Base-by-base conservation (phyloP, 2,888 invertebrate species). In the Vandiemenella viatica region DNA sequence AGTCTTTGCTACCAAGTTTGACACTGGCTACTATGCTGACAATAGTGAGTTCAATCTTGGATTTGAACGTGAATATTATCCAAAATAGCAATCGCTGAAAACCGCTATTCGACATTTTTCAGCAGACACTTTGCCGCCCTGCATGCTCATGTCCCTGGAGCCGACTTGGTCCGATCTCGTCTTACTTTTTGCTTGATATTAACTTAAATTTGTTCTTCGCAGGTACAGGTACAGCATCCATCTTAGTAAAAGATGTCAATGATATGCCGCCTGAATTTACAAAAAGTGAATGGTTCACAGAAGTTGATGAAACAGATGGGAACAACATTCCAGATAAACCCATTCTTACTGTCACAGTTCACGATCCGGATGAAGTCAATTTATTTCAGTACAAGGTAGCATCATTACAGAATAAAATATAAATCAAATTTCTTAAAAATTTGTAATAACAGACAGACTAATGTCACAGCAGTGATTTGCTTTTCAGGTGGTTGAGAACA, bases 221-320 rank as follows among this genome's bases (percentile, higher is more conserved):
- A 57, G 74, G 74, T 10, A 72, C 72, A 18, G 74, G 72, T 13
- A 72, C 71, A 10, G 67, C 73, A 13, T 66, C 66, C 13, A 71
- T 75, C 37, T 63, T 65, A 55, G 69, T 78, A 22, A 66, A 65
- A 53, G 76, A 77, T 60, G 66, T 72, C 53, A 77, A 77, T 61
- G 76, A 77, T 61, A 74, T 75, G 67, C 69, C 71, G 13, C 76
- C 76, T 1, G 64, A 65, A 46, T 73, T 68, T 55, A 71, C 66
- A 7, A 72, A 73, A 56, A 65, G 67, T 23, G 68, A 69, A 51
- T 69, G 69, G 69, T 63, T 64, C 52, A 68, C 68, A 18, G 68
- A 69, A 56, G 69, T 69, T 32, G 69, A 70, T 52, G 70, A 70
- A 58, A 70, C 69, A 18, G 66, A 68, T 56, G 67, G 68, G 2